Evolutionary conservation across 2,888 invertebrate genomes (phyloP).

Genomic region (Lithophane semibrunnea): DNA sequence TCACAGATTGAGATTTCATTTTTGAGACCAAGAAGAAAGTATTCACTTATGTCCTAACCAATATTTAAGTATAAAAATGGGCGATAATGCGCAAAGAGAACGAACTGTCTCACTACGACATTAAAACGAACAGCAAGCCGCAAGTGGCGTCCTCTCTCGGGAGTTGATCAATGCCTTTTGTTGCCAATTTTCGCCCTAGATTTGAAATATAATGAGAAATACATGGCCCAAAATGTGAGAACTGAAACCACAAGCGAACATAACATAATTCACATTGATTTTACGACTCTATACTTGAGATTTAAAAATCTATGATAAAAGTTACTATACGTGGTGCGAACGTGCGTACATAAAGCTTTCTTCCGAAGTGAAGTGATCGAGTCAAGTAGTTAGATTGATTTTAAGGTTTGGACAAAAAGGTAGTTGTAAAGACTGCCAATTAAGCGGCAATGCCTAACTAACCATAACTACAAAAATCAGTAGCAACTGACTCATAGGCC

Average conservation of each 20-base stretch:
- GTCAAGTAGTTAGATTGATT: constrained; percentile 48
- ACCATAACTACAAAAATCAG: constrained; percentile 65
- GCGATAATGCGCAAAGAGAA: constrained; percentile 53
- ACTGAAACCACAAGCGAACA: constrained; percentile 62
- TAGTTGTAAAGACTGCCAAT: constrained; percentile 51
- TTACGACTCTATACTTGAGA: constrained; percentile 68
- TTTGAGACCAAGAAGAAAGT: constrained; percentile 70
- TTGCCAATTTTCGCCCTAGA: constrained; percentile 58
- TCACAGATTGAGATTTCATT: constrained; percentile 63
- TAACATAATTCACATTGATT: constrained; percentile 58
- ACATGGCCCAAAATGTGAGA: constrained; percentile 65
- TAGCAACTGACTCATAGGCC: constrained; percentile 78
- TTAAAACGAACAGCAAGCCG: constrained; percentile 36
- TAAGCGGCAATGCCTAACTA: constrained; percentile 65
- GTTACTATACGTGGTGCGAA: constrained; percentile 66
- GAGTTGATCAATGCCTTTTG: constrained; percentile 30
- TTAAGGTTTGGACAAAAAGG: constrained; percentile 30
- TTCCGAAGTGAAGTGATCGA: constrained; percentile 59
- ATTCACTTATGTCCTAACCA: constrained; percentile 62
- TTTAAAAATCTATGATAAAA: constrained; percentile 65
- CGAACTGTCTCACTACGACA: constrained; percentile 23
- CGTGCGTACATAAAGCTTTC: constrained; percentile 60
- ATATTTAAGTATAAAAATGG: constrained; percentile 59
- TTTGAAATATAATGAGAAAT: constrained; percentile 48
- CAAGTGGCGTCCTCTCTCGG: constrained; percentile 47